Evolutionary conservation across 2,888 invertebrate species (phyloP), one percentile per base, ranked within the genome.

Genomic region (Leptinotarsa tumamoca): DNA sequence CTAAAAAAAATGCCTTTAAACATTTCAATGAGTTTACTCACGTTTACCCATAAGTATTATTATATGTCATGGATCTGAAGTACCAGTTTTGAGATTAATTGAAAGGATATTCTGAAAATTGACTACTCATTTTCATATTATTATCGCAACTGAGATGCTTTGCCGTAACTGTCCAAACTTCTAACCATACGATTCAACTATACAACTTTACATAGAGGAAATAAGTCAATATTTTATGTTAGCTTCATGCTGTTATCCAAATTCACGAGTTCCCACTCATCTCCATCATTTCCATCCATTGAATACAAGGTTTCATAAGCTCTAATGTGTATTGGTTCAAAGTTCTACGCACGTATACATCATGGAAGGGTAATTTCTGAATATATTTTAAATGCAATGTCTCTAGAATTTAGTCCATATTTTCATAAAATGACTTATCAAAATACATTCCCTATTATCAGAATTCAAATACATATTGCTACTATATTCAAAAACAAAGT

Each of bases 201-300:
- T n/a, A 21, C 27, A 68, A 23, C 43, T 51, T 21, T 13, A 27
- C 23, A 14, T 10, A 52, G 5, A 68, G 68, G 15, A 27, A 23
- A 68, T 68, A 14, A 56, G 14, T 49, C 49, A 4, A 58, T 58
- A 49, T 58, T 58, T 33, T 18, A 70, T 58, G n/a, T 43, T 21
- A 68, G 52, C 15, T 68, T 68, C 76, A 76, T 76, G 76, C 76
- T 72, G n/a, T 58, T 54, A 67, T 27, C 49, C 72, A 56, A 68
- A 68, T 66, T 69, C 75, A 69, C 66, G 72, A 33, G 50, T 71
- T 52, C n/a, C n/a, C 54, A 72, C 18, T 51, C 27, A 27, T 71
- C 33, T 33, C 4, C 51, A 23, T 68, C 33, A 27, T 68, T 56
- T 33, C 4, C 51, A 23, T 68, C 18, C n/a, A 54, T 67, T 51